Evolutionary conservation across 2,888 invertebrate species (phyloP), one percentile per base, ranked within the genome.

Genomic region (Therioaphis trifolii): DNA sequence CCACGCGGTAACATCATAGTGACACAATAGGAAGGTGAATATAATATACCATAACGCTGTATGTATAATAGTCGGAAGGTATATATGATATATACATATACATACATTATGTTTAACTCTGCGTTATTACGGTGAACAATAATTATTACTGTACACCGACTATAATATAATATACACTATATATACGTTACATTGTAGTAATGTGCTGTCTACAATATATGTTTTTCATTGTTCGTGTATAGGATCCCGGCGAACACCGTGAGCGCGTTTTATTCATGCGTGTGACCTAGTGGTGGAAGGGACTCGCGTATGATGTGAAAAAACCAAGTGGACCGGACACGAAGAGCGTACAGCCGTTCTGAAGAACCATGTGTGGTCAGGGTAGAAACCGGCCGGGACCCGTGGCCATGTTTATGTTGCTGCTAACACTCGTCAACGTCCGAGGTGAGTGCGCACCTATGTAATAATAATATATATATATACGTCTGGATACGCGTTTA

Each of bases 341-440:
- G 52, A 78, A 78, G 68, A 78, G 40, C 15, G 29, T 15, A 66
- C 40, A 61, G 14, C 78, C 68, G 55, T 68, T 68, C 52, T 29
- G 49, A 24, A 74, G 49, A 66, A 74, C 63, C 61, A 74, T 82
- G 82, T 52, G 82, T 27, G 61, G 63, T 72, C 80, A 35, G 58
- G 71, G 43, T 58, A 40, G 24, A 27, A 80, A 46, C 40, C 72
- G 24, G 24, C 82, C 63, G 12, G 29, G 61, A 61, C 69, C 40
- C n/a, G 43, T 71, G 46, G 29, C 35, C 40, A 49, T 63, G 82
- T 82, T 82, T 24, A 43, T 63, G 49, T 79, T 79, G 46, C 43
- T 79, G 49, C 72, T 74, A 12, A 55, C 55, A 14, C 35, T 82
- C 35, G 63, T 74, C 82, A 52, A 52, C 63, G 52, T 72, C 74